Conservation (phyloP, 2,888 invertebrate genomes). For the Hymenopus coronatus region DNA sequence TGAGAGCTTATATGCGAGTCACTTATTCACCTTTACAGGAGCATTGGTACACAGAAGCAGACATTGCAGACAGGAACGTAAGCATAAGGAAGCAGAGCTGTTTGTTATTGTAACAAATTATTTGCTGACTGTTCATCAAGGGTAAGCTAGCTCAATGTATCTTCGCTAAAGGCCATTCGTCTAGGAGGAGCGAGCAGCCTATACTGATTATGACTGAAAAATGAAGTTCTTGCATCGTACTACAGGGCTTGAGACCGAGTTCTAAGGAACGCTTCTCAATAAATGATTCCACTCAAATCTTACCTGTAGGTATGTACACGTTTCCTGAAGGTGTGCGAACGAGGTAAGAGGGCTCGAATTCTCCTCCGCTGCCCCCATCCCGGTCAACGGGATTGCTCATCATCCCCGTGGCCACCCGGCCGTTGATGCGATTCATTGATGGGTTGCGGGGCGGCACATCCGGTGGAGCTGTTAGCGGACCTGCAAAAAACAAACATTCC, state of each 20-base stretch:
- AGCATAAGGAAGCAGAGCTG: no score
- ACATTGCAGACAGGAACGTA: no score
- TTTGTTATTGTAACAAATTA: no score
- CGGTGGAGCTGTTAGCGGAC: conserved; percentile 81
- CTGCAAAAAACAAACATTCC: conserved; percentile 52
- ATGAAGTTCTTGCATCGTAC: no score
- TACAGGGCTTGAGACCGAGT: not conserved
- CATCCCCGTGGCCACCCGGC: conserved; percentile 63
- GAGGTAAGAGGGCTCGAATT: conserved; percentile 87
- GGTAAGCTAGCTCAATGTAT: no score
- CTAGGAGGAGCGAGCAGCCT: no score
- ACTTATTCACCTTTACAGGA: no score
- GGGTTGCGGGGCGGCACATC: conserved; percentile 89
- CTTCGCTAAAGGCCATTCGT: no score
- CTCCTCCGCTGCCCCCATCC: conserved; percentile 56
- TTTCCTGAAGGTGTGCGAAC: conserved; percentile 90
- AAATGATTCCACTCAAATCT: not conserved
- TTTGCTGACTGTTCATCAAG: no score
- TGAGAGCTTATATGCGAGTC: no score
- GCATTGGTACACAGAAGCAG: no score
- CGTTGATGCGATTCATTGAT: conserved; percentile 88
- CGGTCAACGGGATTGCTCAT: conserved; percentile 48
- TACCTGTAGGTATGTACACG: conserved; percentile 85
- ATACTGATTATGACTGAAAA: no score
- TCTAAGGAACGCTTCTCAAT: not conserved